Evolutionary conservation across 1,140 invertebrate species (phyloP).

Genomic region (Diorhabda carinulata): DNA sequence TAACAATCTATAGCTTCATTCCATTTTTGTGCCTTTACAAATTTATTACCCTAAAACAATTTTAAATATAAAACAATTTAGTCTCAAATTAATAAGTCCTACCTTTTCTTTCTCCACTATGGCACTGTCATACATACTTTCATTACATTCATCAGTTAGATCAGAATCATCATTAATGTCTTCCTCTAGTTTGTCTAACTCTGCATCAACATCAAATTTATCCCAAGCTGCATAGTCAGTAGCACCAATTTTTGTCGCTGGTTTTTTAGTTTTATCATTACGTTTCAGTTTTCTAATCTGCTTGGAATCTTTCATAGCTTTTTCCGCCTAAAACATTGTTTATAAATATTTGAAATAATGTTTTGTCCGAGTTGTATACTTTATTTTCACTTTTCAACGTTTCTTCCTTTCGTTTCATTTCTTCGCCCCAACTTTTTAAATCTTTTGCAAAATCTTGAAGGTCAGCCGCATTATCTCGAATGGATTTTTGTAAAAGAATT

Average conservation of each 20-base stretch:
- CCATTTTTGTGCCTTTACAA: constrained; percentile 75
- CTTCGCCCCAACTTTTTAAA: constrained; percentile 75
- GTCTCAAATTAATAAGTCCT: constrained; percentile 31
- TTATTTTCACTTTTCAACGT: constrained; percentile 47
- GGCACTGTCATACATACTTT: constrained; percentile 54
- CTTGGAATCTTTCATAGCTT: constrained; percentile 43
- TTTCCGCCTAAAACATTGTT: not conserved
- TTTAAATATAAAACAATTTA: not conserved
- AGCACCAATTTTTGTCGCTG: constrained; percentile 49
- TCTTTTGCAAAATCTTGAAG: constrained; percentile 70
- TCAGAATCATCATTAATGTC: constrained; percentile 51
- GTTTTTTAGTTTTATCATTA: constrained; percentile 45
- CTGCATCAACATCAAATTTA: constrained; percentile 76
- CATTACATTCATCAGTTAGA: constrained; percentile 47
- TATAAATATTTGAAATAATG: no score
- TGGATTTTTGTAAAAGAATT: constrained; percentile 62
- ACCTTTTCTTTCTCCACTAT: constrained; percentile 60
- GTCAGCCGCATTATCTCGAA: constrained; percentile 69
- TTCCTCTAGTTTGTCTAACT: constrained; percentile 65
- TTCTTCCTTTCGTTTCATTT: constrained; percentile 78
- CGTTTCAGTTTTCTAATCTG: constrained; percentile 41
- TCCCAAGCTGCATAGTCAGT: constrained; percentile 74
- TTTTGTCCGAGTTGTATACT: not conserved
- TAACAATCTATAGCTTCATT: constrained; percentile 77
- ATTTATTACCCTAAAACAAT: constrained; percentile 70